Evolutionary conservation across 2,888 invertebrate species (phyloP).

Genomic region (Myathropa florea): DNA sequence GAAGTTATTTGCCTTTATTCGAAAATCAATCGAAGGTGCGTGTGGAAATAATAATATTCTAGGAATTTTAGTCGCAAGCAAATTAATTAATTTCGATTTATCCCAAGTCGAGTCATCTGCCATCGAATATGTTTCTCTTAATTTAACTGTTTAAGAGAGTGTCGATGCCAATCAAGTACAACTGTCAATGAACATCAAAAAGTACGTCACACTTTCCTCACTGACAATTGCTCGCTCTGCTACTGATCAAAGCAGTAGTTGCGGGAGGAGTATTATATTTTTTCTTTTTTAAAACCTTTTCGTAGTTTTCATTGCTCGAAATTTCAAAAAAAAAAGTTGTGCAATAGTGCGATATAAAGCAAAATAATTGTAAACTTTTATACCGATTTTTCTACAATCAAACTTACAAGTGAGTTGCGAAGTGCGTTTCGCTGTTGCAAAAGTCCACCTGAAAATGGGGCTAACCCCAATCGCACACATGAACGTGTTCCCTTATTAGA

Average conservation of each 20-base stretch:
- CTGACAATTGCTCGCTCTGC: conserved; percentile 14
- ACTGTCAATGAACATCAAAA: conserved; percentile 28
- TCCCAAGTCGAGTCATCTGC: background rate
- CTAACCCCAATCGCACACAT: conserved; percentile 6
- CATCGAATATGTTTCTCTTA: conserved; percentile 11
- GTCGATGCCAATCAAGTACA: background rate
- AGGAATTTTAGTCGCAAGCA: too few relatives aligned
- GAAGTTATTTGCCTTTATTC: background rate
- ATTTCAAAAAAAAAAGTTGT: conserved; percentile 2
- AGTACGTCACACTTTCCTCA: conserved; percentile 27
- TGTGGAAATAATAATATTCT: background rate
- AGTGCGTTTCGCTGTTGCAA: background rate
- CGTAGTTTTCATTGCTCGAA: background rate
- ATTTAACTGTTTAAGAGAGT: conserved; percentile 2
- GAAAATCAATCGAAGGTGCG: conserved; percentile 5
- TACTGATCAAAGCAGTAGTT: conserved; percentile 18
- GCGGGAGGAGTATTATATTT: background rate
- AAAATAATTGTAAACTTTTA: background rate
- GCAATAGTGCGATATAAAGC: background rate
- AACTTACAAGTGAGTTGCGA: conserved; percentile 23
- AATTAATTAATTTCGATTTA: background rate
- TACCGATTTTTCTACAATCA: background rate
- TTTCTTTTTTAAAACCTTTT: conserved; percentile 1
- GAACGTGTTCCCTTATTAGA: background rate
- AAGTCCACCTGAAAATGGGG: conserved; percentile 1